Percentiles rank a stretch among this genome's conserved stretches.
Conservation (phyloP, 1,140 invertebrate species). For the Lutraria rhynchaena region DNA sequence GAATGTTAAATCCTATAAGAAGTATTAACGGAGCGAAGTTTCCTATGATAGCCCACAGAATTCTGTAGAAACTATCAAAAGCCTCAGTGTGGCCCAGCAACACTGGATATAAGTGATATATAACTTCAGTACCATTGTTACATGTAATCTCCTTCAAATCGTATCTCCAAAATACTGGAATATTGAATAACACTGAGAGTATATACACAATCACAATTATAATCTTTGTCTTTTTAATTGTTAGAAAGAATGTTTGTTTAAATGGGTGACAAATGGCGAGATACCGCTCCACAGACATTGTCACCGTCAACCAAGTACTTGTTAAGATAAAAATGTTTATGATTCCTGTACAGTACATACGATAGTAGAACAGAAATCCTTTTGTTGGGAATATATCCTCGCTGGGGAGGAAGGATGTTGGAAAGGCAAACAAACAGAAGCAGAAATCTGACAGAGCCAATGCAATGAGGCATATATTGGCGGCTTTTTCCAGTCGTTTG, state of each 20-base stretch:
- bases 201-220: conserved; percentile 77
- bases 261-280: conserved; percentile 80
- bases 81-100: conserved; percentile 59
- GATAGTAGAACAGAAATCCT: conserved; percentile 75
- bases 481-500: conserved; percentile 75
- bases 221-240: conserved; percentile 75
- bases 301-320: conserved; percentile 80
- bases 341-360: conserved; percentile 74
- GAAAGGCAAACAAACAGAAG: conserved; percentile 79
- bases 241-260: conserved; percentile 76
- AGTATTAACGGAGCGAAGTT: conserved; percentile 79
- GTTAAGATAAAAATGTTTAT: conserved; percentile 81
- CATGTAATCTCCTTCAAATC: conserved; percentile 64
- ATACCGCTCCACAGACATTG: conserved; percentile 80
- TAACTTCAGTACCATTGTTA: conserved; percentile 51
- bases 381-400: conserved; percentile 66
- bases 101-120: conserved; percentile 55
- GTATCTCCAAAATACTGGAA: conserved; percentile 79
- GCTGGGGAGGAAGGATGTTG: conserved; percentile 77
- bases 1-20: conserved; percentile 78
- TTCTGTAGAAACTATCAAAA: conserved; percentile 75
- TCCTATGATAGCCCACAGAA: conserved; percentile 78
- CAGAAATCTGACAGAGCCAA: conserved; percentile 77
- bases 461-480: conserved; percentile 77
- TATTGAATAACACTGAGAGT: conserved; percentile 76